phyloP scores from a whole-genome alignment of 2,113 vertebrate species.

The Channa maculata region DNA sequence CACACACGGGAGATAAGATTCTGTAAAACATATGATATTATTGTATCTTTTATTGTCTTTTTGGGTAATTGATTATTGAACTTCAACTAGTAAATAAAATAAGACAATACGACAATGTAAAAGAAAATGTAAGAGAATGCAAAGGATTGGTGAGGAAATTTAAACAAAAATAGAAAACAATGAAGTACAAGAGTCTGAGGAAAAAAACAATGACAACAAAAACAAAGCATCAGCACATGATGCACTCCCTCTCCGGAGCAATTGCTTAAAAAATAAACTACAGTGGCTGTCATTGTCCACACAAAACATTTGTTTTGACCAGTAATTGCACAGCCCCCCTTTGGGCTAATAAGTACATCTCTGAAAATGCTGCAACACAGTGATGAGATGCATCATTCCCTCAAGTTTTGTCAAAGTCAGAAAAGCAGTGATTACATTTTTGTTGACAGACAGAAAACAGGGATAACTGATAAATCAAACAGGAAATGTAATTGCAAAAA shows the following conservation, averaged over 20 bases:
- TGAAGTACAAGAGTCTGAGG: background rate
- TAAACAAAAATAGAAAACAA: background rate
- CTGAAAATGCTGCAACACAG: constrained; percentile 20
- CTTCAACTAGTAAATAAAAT: background rate
- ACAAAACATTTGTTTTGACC: constrained; percentile 35
- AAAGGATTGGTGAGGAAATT: background rate
- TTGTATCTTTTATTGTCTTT: constrained; percentile 16
- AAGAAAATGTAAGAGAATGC: background rate
- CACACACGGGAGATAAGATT: background rate
- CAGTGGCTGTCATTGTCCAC: no score
- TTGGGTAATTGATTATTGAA: constrained; percentile 56
- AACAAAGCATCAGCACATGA: constrained; percentile 26
- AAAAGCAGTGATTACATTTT: background rate
- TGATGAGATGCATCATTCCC: constrained; percentile 36
- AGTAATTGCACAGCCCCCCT: constrained; percentile 40
- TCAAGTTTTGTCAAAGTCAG: constrained; percentile 50
- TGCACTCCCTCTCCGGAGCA: constrained; percentile 35
- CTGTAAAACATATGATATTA: constrained; percentile 6
- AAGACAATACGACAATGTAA: background rate
- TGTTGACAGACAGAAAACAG: background rate
- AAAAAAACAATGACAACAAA: constrained; percentile 25
- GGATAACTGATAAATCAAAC: constrained; percentile 29
- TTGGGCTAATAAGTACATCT: constrained; percentile 42
- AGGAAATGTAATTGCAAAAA: background rate
- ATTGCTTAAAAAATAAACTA: constrained; percentile 48